Conservation (phyloP, 2,113 vertebrate species). For the Noturus placidus region DNA sequence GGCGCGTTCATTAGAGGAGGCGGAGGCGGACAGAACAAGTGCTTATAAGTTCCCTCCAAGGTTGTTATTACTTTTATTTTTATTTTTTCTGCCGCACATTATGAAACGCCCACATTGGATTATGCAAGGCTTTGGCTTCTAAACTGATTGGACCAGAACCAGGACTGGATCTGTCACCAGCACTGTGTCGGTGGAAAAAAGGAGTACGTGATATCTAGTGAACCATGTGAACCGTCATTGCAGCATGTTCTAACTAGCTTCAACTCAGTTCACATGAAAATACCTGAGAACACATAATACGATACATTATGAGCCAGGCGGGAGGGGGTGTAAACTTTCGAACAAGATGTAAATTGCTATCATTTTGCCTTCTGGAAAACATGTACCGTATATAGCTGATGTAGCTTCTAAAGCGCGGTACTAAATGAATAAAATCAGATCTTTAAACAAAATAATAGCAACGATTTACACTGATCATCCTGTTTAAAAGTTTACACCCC, state of each 20-base stretch:
- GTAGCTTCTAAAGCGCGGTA: no score
- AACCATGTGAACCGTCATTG: background rate
- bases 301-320: no score
- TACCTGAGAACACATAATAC: background rate
- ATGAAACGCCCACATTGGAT: background rate
- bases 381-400: no score
- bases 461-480: no score
- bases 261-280: background rate
- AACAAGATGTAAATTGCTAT: no score
- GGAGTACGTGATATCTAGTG: background rate
- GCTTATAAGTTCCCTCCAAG: background rate
- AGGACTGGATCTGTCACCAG: background rate
- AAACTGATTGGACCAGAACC: background rate
- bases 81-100: background rate
- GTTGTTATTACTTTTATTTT: conserved; percentile 2
- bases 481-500: no score
- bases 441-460: no score
- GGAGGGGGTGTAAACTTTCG: no score
- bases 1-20: background rate
- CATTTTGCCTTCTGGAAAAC: no score
- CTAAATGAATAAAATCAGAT: no score
- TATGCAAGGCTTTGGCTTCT: background rate
- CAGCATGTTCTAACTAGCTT: background rate
- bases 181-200: background rate
- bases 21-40: background rate